Evolutionary conservation across 2,888 invertebrate species (phyloP), one percentile per base, ranked within the genome.

Genomic region (Meandrusa payeni): DNA sequence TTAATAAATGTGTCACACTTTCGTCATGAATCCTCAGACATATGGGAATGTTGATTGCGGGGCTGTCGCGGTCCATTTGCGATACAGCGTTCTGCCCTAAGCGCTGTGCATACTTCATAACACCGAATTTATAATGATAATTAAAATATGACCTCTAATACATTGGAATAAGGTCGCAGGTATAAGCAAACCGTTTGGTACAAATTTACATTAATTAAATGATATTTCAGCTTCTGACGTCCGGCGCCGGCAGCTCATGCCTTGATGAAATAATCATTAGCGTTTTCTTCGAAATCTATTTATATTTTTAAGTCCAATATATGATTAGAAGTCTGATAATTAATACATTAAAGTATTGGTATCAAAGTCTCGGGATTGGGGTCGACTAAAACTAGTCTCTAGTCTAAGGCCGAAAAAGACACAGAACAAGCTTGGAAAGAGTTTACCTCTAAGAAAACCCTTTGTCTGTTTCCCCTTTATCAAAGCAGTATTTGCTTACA

Each of bases 141-240:
- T 47, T 33, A 46, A 22, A 73, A 55, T 48, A 37, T 63, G 40
- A 48, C 52, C 64, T 57, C 56, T 72, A 58, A 32, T 6, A 1
- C 5, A 1, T 23, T 36, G 23, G 0, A 39, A 56, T 69, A 66
- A 57, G 48, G 49, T 40, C 51, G 46, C 52, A 41, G 41, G 15
- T 37, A 41, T 47, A 51, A 36, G 53, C 23, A 57, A 45, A 38
- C 39, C 42, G 46, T 48, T 26, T 54, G 51, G 51, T 46, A 41
- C 37, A 58, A 65, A 70, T 64, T 68, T 63, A 64, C 63, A 70
- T 74, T 82, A 81, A 83, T 85, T 80, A 81, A 77, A 76, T 64
- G 58, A 78, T 79, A 79, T 77, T 72, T 81, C 74, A 76, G 66
- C 59, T 62, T 57, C 63, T 64, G 80, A 73, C 75, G 63, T 64